Percentiles rank a stretch among this genome's conserved stretches.
Conservation (phyloP, 2,888 invertebrate species). For the Gortyna flavago region DNA sequence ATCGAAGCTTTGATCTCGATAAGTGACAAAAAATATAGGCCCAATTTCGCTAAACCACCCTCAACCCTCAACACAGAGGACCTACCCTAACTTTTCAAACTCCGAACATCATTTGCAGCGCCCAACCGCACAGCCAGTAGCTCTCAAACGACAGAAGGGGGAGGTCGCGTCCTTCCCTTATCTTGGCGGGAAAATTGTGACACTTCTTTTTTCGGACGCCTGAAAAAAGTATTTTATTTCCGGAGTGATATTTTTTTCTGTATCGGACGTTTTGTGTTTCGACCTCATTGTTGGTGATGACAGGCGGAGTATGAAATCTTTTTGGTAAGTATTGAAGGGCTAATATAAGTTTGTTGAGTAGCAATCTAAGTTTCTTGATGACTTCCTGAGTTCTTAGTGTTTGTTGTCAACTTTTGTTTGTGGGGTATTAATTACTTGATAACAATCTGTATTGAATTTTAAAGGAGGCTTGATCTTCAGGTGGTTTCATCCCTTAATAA, state of each 20-base stretch:
- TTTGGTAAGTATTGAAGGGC: conserved; percentile 60
- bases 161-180: conserved; percentile 68
- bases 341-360: conserved; percentile 63
- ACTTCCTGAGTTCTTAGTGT: conserved; percentile 50
- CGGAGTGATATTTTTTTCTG: conserved; percentile 48
- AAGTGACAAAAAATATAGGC: conserved; percentile 24
- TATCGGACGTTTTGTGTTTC: conserved; percentile 46
- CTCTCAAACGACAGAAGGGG: conserved; percentile 69
- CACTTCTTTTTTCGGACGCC: conserved; percentile 73
- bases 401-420: conserved; percentile 63
- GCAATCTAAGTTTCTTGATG: conserved; percentile 63
- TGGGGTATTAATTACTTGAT: conserved; percentile 57
- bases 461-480: neutral
- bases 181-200: conserved; percentile 77
- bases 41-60: conserved; percentile 32
- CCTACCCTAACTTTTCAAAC: conserved; percentile 76
- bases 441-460: conserved; percentile 48
- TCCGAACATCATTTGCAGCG: conserved; percentile 79
- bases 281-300: conserved; percentile 35
- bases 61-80: conserved; percentile 60
- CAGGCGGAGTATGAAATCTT: conserved; percentile 28
- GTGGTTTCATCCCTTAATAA: neutral
- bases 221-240: conserved; percentile 48
- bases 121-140: conserved; percentile 75
- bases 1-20: conserved; percentile 12